A percentile compares a stretch with the other conserved stretches of the same genome.
Conservation (phyloP, 35 echinoderm and acorn worm species). For the Heliocidaris tuberculata region DNA sequence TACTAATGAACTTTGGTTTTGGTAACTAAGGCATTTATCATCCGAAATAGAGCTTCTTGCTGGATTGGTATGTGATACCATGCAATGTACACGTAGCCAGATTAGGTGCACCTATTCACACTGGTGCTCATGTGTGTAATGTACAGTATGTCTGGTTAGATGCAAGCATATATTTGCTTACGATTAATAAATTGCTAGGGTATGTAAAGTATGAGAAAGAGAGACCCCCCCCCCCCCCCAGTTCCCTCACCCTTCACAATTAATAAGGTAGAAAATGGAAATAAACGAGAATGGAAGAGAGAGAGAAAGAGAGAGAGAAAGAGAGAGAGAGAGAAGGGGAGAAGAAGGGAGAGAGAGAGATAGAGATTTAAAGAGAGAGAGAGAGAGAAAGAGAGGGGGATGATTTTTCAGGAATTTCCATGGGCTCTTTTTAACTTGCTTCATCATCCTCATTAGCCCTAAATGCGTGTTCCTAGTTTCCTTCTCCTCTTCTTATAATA, state of each 20-base stretch:
- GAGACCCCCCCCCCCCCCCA: neutral
- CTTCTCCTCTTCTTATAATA: neutral
- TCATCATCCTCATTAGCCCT: too few species aligned
- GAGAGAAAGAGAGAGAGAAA: too few species aligned
- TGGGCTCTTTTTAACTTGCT: too few species aligned
- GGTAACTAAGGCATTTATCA: neutral
- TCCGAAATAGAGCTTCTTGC: neutral
- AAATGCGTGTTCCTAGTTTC: neutral
- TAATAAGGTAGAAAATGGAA: neutral
- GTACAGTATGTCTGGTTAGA: neutral
- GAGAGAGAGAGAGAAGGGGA: too few species aligned
- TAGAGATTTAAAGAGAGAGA: neutral
- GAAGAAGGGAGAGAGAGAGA: too few species aligned
- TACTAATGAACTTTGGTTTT: constrained; percentile 5
- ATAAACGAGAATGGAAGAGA: too few species aligned
- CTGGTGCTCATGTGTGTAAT: neutral
- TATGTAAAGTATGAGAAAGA: neutral
- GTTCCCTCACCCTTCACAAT: neutral
- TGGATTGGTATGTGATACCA: neutral
- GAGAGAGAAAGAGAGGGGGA: neutral
- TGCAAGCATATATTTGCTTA: neutral
- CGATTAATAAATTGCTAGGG: neutral
- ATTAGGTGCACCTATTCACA: neutral
- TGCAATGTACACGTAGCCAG: neutral
- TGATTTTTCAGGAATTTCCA: neutral